Percentiles rank a stretch among this genome's conserved stretches.
phyloP scores from a whole-genome alignment of 2,797 vertebrate species.

The Leucoraja ocellata region DNA sequence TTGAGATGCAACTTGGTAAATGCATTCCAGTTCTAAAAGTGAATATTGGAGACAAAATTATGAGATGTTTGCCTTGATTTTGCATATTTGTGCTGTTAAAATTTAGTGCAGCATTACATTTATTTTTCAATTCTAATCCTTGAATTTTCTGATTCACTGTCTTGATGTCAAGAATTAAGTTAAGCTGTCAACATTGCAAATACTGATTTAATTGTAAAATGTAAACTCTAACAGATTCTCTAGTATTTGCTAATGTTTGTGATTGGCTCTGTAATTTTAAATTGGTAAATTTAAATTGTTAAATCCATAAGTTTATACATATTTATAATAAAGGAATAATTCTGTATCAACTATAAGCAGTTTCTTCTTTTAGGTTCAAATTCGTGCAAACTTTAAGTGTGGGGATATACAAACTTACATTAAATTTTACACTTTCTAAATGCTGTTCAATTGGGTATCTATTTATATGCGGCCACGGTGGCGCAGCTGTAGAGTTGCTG shows the following conservation, averaged over 20 bases:
- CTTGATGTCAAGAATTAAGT: not conserved
- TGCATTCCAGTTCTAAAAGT: not conserved
- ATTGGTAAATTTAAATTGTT: slow-evolving; percentile 28
- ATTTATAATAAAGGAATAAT: slow-evolving; percentile 34
- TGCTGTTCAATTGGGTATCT: not conserved
- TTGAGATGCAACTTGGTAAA: not conserved
- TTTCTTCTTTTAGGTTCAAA: slow-evolving; percentile 8
- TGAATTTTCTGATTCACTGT: slow-evolving; percentile 2
- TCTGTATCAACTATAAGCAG: not conserved
- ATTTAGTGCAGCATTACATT: slow-evolving; percentile 1
- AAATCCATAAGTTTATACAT: slow-evolving; percentile 35
- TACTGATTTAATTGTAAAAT: slow-evolving; percentile 25
- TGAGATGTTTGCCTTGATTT: not conserved
- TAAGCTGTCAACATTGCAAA: slow-evolving; percentile 11
- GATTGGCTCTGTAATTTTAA: slow-evolving; percentile 36
- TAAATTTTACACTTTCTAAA: slow-evolving; percentile 20
- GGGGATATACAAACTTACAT: not conserved
- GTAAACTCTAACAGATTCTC: not conserved
- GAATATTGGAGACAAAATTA: not conserved
- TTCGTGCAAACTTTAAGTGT: not conserved
- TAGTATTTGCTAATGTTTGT: slow-evolving; percentile 33
- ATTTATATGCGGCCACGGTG: not conserved
- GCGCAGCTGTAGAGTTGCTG: too few relatives aligned
- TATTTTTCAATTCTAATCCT: not conserved
- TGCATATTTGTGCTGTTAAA: not conserved